Percentiles rank a stretch among this genome's conserved stretches.
These are phyloP conservation scores for Piprites chloris DNA, from an alignment of 2,113 vertebrate genomes.

Conservation along the genomic window DNA sequence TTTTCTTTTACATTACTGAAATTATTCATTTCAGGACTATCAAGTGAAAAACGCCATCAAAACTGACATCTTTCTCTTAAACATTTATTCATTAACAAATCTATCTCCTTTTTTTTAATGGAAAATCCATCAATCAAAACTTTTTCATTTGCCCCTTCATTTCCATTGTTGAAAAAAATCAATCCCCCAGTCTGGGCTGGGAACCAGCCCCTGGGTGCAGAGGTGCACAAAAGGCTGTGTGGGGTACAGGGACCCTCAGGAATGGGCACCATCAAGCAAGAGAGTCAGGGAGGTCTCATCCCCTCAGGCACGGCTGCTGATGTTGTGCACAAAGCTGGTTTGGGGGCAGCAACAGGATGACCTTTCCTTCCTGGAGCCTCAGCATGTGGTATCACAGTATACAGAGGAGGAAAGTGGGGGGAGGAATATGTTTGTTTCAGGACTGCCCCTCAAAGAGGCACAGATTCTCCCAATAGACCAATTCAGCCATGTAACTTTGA, in stretches of 20 bases:
- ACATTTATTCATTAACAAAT: constrained; percentile 10
- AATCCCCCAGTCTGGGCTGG: neutral
- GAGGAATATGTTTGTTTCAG: neutral
- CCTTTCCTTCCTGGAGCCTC: constrained; percentile 35
- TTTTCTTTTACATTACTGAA: neutral
- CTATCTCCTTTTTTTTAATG: neutral
- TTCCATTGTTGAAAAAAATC: neutral
- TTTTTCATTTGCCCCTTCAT: neutral
- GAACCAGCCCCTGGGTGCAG: neutral
- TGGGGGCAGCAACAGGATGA: constrained; percentile 31
- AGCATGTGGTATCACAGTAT: neutral
- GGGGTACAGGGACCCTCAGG: neutral
- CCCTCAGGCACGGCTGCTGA: neutral
- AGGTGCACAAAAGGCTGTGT: neutral
- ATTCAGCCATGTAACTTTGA: neutral
- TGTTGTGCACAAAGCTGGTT: neutral
- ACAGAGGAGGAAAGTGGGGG: neutral
- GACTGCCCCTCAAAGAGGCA: neutral
- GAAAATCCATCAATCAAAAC: neutral
- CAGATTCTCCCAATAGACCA: neutral
- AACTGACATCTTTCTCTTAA: neutral
- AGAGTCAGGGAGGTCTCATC: neutral
- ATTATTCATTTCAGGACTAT: neutral
- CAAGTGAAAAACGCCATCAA: neutral
- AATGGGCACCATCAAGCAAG: neutral